Conservation (phyloP, 1,140 invertebrate genomes). For the Harpegnathos saltator region DNA sequence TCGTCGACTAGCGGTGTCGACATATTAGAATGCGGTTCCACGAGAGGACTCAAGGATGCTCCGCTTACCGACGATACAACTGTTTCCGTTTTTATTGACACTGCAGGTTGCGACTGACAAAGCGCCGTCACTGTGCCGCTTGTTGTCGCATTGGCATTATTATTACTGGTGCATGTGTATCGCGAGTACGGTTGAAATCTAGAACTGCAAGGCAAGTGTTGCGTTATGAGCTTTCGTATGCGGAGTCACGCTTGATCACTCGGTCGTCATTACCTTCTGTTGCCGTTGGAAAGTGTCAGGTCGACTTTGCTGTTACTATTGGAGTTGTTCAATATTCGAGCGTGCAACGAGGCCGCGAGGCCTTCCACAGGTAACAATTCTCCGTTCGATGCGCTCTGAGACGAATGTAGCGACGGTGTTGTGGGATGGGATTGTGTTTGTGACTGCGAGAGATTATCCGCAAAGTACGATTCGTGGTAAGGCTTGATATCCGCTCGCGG, state of each 20-base stretch:
- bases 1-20: constrained; percentile 89
- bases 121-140: constrained; percentile 75
- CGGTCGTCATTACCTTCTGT: constrained; percentile 73
- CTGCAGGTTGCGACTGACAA: constrained; percentile 75
- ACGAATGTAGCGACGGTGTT: constrained; percentile 82
- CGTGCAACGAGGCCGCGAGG: constrained; percentile 93
- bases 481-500: constrained; percentile 91
- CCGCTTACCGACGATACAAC: constrained; percentile 83
- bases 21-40: constrained; percentile 88
- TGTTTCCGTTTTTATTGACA: constrained; percentile 81
- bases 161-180: constrained; percentile 77
- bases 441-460: constrained; percentile 87
- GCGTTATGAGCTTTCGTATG: neutral
- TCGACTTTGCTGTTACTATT: constrained; percentile 79
- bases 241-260: no score
- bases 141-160: constrained; percentile 71
- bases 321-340: constrained; percentile 89
- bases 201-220: neutral
- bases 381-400: constrained; percentile 78
- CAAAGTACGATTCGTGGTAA: constrained; percentile 90
- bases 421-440: constrained; percentile 77
- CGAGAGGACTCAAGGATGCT: constrained; percentile 82
- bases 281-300: constrained; percentile 62
- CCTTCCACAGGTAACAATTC: constrained; percentile 87
- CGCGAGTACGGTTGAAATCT: constrained; percentile 84